These are phyloP conservation scores for Temnopleurus reevesii DNA, from an alignment of 53 echinoderm and acorn worm species.

Conservation along the genomic window DNA sequence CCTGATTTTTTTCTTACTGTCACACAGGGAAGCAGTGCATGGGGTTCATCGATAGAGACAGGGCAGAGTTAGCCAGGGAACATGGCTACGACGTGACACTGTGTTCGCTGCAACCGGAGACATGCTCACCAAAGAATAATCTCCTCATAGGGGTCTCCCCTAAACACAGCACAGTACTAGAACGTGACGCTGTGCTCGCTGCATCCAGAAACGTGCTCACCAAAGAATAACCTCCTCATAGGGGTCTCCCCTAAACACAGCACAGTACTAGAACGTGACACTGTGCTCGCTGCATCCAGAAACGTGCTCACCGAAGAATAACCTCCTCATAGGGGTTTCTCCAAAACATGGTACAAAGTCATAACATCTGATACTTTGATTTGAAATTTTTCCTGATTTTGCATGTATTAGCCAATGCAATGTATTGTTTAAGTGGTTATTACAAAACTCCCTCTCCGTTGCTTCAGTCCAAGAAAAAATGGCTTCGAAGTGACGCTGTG, in stretches of 20 bases:
- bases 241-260: constrained; percentile 54
- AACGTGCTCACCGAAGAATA: constrained; percentile 94
- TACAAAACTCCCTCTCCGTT: too few species aligned
- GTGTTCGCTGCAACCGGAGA: constrained; percentile 74
- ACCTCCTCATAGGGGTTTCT: constrained; percentile 79
- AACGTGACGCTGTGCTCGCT: constrained; percentile 74
- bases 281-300: constrained; percentile 76
- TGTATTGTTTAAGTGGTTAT: too few species aligned
- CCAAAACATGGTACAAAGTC: too few species aligned
- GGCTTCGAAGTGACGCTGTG: too few species aligned
- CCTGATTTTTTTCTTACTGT: neutral
- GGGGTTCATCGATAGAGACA: constrained; percentile 81
- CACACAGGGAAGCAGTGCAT: constrained; percentile 81
- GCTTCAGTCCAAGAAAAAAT: too few species aligned
- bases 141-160: constrained; percentile 76
- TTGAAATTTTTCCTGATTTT: too few species aligned
- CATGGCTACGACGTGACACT: constrained; percentile 72
- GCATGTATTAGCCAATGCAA: too few species aligned
- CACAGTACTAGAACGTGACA: constrained; percentile 72
- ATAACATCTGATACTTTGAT: too few species aligned
- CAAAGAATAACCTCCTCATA: constrained; percentile 92
- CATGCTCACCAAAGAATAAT: constrained; percentile 96
- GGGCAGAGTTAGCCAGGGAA: constrained; percentile 67
- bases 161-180: constrained; percentile 52
- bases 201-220: constrained; percentile 80